phyloP scores from a whole-genome alignment of 2,888 invertebrate species.

The Epirrhoe alternata region DNA sequence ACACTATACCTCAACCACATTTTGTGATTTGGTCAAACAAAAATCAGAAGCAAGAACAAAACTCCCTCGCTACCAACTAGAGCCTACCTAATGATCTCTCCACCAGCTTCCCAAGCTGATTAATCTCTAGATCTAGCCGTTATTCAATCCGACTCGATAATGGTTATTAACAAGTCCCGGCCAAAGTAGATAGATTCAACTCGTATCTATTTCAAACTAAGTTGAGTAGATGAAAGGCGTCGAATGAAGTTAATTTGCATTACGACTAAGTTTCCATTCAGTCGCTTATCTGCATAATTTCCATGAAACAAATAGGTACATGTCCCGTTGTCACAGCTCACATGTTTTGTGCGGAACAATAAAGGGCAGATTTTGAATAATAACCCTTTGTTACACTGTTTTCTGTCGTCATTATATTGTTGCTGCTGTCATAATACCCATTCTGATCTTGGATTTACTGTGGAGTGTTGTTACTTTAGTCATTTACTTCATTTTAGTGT shows the following conservation, averaged over 20 bases:
- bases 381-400: constrained; percentile 72
- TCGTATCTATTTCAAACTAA: constrained; percentile 72
- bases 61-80: background rate
- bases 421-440: constrained; percentile 52
- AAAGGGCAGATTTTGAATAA: constrained; percentile 79
- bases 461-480: constrained; percentile 33
- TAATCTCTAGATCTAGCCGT: constrained; percentile 35
- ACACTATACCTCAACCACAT: background rate
- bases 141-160: constrained; percentile 57
- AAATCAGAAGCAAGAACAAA: background rate
- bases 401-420: constrained; percentile 69
- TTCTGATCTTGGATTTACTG: constrained; percentile 47
- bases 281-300: constrained; percentile 82
- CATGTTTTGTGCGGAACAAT: constrained; percentile 79
- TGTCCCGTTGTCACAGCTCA: constrained; percentile 66
- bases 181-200: constrained; percentile 45
- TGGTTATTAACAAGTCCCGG: constrained; percentile 58
- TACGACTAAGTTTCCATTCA: constrained; percentile 79
- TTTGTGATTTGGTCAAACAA: background rate
- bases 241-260: constrained; percentile 78
- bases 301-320: constrained; percentile 76
- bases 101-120: constrained; percentile 23
- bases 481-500: constrained; percentile 30
- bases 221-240: constrained; percentile 69
- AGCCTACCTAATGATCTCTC: constrained; percentile 13